Evolutionary conservation across 2,797 vertebrate genomes (phyloP).

Genomic region (Arnoldichthys spilopterus): DNA sequence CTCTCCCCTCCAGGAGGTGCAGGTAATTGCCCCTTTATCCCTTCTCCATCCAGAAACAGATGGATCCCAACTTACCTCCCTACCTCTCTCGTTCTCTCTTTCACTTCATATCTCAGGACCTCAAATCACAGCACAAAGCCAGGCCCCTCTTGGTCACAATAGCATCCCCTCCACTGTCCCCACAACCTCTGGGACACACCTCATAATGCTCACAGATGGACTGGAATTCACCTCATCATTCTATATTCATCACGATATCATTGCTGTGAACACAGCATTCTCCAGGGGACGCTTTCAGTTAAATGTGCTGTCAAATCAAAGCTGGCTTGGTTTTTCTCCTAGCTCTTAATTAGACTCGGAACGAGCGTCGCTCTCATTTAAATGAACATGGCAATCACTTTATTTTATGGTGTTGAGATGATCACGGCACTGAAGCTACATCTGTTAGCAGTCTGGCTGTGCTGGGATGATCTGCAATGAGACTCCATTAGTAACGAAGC

Average conservation of each 20-base stretch:
- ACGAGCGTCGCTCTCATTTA: constrained; percentile 77
- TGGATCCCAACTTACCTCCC: constrained; percentile 22
- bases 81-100: background rate
- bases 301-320: constrained; percentile 66
- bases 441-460: constrained; percentile 78
- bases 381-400: constrained; percentile 81
- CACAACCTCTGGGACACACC: constrained; percentile 39
- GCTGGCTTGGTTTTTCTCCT: constrained; percentile 63
- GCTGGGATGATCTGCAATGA: constrained; percentile 70
- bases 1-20: constrained; percentile 18
- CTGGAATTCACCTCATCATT: constrained; percentile 62
- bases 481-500: constrained; percentile 26
- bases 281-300: constrained; percentile 73
- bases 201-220: constrained; percentile 53
- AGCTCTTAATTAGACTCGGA: constrained; percentile 77
- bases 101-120: background rate
- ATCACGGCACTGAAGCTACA: constrained; percentile 77
- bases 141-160: constrained; percentile 51
- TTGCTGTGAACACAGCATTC: constrained; percentile 72
- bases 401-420: constrained; percentile 75
- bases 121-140: constrained; percentile 38
- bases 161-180: constrained; percentile 19
- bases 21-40: constrained; percentile 36
- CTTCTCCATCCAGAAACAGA: constrained; percentile 39
- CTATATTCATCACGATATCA: constrained; percentile 80